Evolutionary conservation across 2,888 invertebrate genomes (phyloP).

Genomic region (Eurytoma adleriae): DNA sequence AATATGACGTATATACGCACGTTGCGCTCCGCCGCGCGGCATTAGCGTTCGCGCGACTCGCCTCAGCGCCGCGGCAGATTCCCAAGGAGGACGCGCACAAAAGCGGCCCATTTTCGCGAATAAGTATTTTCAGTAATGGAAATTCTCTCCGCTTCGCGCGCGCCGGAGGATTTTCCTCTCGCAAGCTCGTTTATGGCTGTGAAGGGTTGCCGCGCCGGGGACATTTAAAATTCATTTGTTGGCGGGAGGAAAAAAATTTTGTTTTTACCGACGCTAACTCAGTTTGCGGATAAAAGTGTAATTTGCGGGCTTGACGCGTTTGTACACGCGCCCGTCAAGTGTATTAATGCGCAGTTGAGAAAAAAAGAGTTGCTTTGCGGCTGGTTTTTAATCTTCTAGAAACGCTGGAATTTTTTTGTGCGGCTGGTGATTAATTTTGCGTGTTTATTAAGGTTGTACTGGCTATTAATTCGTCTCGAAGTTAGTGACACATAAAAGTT

Average conservation of each 20-base stretch:
- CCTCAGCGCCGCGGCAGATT: slow-evolving; percentile 14
- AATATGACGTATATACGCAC: slow-evolving; percentile 1
- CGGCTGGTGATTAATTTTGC: too few species aligned
- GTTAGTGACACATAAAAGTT: too few species aligned
- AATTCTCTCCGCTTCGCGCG: slow-evolving; percentile 28
- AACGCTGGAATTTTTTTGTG: too few species aligned
- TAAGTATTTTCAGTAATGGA: slow-evolving; percentile 44
- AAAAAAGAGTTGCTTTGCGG: too few species aligned
- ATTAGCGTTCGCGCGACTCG: background rate
- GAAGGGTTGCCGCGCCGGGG: background rate
- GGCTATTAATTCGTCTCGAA: too few species aligned
- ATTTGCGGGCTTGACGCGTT: background rate
- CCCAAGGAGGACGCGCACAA: slow-evolving; percentile 32
- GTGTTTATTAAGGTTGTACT: too few species aligned
- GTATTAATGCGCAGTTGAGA: too few species aligned
- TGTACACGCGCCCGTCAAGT: too few species aligned
- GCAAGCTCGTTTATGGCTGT: background rate
- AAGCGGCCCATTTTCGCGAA: slow-evolving; percentile 33
- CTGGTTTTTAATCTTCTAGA: too few species aligned
- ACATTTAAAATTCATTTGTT: background rate
- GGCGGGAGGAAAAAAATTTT: background rate
- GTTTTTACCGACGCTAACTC: background rate
- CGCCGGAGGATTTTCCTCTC: slow-evolving; percentile 12
- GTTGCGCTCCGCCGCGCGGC: background rate
- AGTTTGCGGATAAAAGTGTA: background rate